Evolutionary conservation across 2,113 vertebrate species (phyloP).

Genomic region (Silurus glanis): DNA sequence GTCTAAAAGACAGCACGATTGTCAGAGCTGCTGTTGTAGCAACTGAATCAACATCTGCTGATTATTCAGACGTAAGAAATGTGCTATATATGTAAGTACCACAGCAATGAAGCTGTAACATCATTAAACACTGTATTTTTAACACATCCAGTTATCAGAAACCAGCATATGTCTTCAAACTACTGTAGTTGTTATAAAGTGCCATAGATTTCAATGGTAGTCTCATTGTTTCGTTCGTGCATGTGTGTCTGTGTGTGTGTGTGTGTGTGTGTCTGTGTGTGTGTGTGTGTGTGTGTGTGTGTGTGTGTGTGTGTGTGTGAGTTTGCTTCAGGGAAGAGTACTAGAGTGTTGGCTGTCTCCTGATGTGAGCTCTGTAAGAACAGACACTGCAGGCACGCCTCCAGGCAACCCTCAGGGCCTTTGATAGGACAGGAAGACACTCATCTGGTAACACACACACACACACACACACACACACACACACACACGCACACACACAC

Average conservation of each 20-base stretch:
- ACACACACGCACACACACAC: conserved; percentile 35
- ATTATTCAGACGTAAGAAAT: background rate
- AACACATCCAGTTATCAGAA: background rate
- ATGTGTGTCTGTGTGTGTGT: conserved; percentile 10
- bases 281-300: conserved; percentile 17
- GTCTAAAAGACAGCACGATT: background rate
- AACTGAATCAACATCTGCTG: background rate
- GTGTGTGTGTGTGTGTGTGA: conserved; percentile 28
- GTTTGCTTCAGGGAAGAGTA: conserved; percentile 63
- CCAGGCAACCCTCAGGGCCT: conserved; percentile 70
- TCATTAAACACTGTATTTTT: background rate
- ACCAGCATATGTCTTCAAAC: background rate
- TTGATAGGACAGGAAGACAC: conserved; percentile 56
- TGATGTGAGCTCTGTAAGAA: conserved; percentile 66
- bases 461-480: conserved; percentile 33
- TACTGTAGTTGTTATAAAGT: background rate
- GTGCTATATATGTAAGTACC: background rate
- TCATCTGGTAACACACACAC: conserved; percentile 62
- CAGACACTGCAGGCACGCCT: conserved; percentile 70
- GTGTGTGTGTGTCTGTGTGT: conserved; percentile 8
- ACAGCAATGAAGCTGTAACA: background rate
- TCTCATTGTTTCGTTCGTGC: background rate
- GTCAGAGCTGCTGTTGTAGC: background rate
- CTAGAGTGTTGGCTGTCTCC: conserved; percentile 65
- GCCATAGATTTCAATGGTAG: background rate